phyloP scores from a whole-genome alignment of 2,113 vertebrate genomes.

The Gadus macrocephalus region DNA sequence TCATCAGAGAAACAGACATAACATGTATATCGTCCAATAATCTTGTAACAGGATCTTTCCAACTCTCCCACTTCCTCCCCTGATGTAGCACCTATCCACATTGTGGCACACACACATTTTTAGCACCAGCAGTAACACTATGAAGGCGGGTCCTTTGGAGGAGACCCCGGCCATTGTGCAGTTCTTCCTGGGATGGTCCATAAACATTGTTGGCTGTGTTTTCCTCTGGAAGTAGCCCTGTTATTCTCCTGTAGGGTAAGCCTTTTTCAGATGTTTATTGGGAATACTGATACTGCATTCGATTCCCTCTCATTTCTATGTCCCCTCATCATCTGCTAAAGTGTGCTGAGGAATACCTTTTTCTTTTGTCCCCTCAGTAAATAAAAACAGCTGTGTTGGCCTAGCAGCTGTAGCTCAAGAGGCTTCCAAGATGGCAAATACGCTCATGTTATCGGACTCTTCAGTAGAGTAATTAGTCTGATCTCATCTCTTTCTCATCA shows the following conservation, averaged over 20 bases:
- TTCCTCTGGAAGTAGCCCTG: slow-evolving; percentile 57
- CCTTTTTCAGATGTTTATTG: not conserved
- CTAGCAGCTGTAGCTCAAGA: slow-evolving; percentile 27
- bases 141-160: slow-evolving; percentile 38
- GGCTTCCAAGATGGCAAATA: slow-evolving; percentile 59
- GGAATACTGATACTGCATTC: no score
- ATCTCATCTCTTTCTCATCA: slow-evolving; percentile 4
- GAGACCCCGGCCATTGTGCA: not conserved
- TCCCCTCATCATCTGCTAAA: no score
- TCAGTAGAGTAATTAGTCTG: slow-evolving; percentile 49
- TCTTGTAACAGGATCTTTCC: no score
- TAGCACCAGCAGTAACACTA: slow-evolving; percentile 1
- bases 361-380: slow-evolving; percentile 23
- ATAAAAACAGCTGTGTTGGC: no score
- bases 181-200: slow-evolving; percentile 57
- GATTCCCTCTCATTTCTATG: no score
- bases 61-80: no score
- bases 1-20: no score
- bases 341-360: no score
- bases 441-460: slow-evolving; percentile 46
- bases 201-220: slow-evolving; percentile 59
- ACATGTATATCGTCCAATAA: no score
- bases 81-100: no score
- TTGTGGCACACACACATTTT: no score
- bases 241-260: slow-evolving; percentile 60